Evolutionary conservation across 2,888 invertebrate genomes (phyloP).

Genomic region (Crematogaster levior): DNA sequence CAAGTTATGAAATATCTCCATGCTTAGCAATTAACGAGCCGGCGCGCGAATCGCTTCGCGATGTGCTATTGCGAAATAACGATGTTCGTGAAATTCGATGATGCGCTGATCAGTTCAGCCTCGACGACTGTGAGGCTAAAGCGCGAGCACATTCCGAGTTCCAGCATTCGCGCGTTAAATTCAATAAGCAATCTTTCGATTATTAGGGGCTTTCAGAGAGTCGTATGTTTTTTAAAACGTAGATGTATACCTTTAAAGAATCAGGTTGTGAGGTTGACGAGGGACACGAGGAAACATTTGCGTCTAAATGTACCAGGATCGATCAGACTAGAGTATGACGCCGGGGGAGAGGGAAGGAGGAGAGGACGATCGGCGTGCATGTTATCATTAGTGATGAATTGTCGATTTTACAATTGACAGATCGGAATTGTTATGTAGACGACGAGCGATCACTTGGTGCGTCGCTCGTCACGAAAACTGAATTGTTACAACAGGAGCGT

Average conservation of each 20-base stretch:
- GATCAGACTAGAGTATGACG: conserved; percentile 18
- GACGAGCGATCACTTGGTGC: conserved; percentile 8
- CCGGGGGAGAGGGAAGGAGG: too few species aligned
- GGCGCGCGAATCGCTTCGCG: conserved; percentile 38
- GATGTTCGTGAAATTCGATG: neutral
- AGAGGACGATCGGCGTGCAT: neutral
- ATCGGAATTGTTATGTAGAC: conserved; percentile 46
- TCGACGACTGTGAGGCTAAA: neutral
- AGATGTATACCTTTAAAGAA: conserved; percentile 33
- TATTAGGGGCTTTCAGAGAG: conserved; percentile 60
- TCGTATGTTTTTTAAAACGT: conserved; percentile 66
- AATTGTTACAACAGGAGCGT: conserved; percentile 42
- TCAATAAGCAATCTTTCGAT: conserved; percentile 56
- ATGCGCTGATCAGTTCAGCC: neutral
- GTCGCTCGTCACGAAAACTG: conserved; percentile 51
- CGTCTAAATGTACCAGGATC: conserved; percentile 25
- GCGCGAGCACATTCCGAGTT: conserved; percentile 65
- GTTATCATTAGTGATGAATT: conserved; percentile 41
- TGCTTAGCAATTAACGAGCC: conserved; percentile 45
- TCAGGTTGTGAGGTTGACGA: conserved; percentile 44
- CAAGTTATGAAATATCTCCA: conserved; percentile 47
- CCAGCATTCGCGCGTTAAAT: conserved; percentile 49
- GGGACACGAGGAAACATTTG: conserved; percentile 38
- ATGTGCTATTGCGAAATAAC: conserved; percentile 11
- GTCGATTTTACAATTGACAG: conserved; percentile 30